Base-by-base conservation (phyloP, 2,113 vertebrate species). In the Typhlomys cinereus region DNA sequence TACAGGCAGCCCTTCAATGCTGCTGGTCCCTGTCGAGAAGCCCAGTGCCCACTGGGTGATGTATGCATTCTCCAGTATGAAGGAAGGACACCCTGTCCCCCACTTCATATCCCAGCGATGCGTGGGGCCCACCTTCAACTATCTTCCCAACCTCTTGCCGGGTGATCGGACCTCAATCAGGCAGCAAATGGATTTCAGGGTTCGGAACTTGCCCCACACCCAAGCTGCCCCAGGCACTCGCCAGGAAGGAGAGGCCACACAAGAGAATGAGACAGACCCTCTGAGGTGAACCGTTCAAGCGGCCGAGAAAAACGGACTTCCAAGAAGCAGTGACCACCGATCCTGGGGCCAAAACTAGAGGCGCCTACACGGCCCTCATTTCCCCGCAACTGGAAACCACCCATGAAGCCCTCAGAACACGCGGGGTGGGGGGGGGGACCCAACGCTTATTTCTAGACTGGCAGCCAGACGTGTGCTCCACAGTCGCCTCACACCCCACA, bases 1-100 rank as follows among this genome's bases (percentile, higher is more conserved):
- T 94, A 76, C 64, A 82, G 82, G 96, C 92, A 80, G 90, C 91
- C 59, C 89, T 69, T 78, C 69, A 83, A 83, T 57, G 66, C 80
- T 52, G 78, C 50, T 66, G 73, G 13, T 31, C 29, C 59, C 52
- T 75, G 85, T 62, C 93, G 52, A 20, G 85, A 88, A 46, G 50
- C 85, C 29, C 87, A 74, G 87, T 85, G 76, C 90, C 80, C 36
- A 15, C 59, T 41, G 78, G 82, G 70, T 2, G 46, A 8, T 7
- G 46, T 44, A 31, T 23, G 74, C 41, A 17, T 27, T 5, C 14
- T 36, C n/a, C 86, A 88, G 69, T 17, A 39, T 64, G 66, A 44
- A 70, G 20, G 8, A 4, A 48, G 73, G 57, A 2, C 9, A 5
- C 23, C n/a, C 31, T 21, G 18, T 44, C 25, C 9, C 50, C 34